These are phyloP conservation scores for Pseudomyrmex sp. DNA, from an alignment of 1,140 invertebrate genomes.

Conservation along the genomic window DNA sequence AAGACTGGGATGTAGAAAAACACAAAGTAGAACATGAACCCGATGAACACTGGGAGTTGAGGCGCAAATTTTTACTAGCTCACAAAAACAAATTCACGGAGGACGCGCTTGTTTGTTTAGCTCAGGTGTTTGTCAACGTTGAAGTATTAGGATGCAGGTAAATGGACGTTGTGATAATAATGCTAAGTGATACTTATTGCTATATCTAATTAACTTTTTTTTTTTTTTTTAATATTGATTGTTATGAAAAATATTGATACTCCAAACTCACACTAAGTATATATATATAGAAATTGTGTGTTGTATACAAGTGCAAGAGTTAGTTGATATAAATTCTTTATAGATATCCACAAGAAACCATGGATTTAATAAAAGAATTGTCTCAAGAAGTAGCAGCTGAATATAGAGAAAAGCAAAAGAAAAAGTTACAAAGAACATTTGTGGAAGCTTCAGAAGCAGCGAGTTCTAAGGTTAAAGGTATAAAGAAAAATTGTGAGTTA, in stretches of 20 bases:
- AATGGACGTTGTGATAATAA: too few relatives aligned
- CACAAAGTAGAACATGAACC: constrained; percentile 91
- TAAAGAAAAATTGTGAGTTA: constrained; percentile 84
- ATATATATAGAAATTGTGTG: neutral
- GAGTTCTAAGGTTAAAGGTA: constrained; percentile 89
- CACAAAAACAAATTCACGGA: constrained; percentile 91
- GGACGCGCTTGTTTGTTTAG: constrained; percentile 92
- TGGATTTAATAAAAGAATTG: constrained; percentile 90
- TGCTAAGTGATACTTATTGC: neutral
- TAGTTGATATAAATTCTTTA: neutral
- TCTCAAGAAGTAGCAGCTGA: constrained; percentile 89
- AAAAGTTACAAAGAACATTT: constrained; percentile 91
- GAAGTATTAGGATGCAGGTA: constrained; percentile 94
- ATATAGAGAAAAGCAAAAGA: constrained; percentile 89
- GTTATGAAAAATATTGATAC: neutral
- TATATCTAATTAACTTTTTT: neutral
- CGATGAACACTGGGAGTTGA: constrained; percentile 93
- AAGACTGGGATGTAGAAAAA: constrained; percentile 86
- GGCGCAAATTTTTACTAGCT: constrained; percentile 90
- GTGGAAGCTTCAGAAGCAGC: constrained; percentile 92
- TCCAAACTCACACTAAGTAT: neutral
- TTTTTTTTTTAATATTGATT: neutral
- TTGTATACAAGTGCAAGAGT: neutral
- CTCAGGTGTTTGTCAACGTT: constrained; percentile 93
- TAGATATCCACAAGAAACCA: constrained; percentile 92